phyloP scores from a whole-genome alignment of 2,888 invertebrate species.

The Miltochrista miniata region DNA sequence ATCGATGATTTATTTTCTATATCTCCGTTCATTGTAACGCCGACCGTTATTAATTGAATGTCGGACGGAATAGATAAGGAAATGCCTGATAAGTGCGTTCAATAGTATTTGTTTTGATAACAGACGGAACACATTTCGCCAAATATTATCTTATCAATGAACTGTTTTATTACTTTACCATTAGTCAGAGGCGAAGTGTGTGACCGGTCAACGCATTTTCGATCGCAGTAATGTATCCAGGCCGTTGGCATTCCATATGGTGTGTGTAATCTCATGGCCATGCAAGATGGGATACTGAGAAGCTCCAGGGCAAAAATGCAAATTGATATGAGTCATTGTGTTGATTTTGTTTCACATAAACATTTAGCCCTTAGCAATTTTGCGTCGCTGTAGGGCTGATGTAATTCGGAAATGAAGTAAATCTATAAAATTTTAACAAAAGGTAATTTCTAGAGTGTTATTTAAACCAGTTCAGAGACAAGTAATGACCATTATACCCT shows the following conservation, averaged over 20 bases:
- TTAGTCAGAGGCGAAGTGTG: not conserved
- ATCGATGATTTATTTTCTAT: slow-evolving; percentile 65
- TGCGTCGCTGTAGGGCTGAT: slow-evolving; percentile 24
- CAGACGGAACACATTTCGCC: slow-evolving; percentile 29
- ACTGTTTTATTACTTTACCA: too few relatives aligned
- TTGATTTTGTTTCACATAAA: slow-evolving; percentile 32
- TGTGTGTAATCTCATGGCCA: slow-evolving; percentile 31
- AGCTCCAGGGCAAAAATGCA: slow-evolving; percentile 36
- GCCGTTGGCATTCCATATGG: slow-evolving; percentile 7
- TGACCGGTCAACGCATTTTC: not conserved
- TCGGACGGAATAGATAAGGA: slow-evolving; percentile 34
- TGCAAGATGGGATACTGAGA: slow-evolving; percentile 28
- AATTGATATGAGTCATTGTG: slow-evolving; percentile 38
- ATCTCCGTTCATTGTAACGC: slow-evolving; percentile 51
- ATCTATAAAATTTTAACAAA: too few relatives aligned
- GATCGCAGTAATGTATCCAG: slow-evolving; percentile 2
- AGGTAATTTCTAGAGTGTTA: too few relatives aligned
- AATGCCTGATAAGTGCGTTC: slow-evolving; percentile 15
- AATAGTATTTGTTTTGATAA: slow-evolving; percentile 35
- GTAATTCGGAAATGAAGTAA: not conserved
- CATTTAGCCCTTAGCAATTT: slow-evolving; percentile 25
- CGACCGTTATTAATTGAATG: slow-evolving; percentile 47
- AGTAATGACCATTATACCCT: too few relatives aligned
- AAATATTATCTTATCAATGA: too few relatives aligned
- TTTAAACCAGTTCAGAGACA: too few relatives aligned